phyloP scores from a whole-genome alignment of 2,797 vertebrate genomes.

The Ciconia nigra region DNA sequence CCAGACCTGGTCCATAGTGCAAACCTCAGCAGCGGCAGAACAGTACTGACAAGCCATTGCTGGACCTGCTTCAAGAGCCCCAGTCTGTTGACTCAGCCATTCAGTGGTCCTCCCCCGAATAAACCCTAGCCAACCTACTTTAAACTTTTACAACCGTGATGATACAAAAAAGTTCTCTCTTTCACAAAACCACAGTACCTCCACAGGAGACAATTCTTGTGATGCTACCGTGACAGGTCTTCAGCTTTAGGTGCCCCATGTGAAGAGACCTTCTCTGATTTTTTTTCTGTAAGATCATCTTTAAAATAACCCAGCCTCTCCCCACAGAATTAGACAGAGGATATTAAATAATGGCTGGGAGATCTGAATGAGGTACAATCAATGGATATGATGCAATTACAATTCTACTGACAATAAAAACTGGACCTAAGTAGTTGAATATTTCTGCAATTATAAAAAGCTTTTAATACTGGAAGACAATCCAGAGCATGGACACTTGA shows the following conservation, averaged over 20 bases:
- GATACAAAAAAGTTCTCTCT: not conserved
- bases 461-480: not conserved
- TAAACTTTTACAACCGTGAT: not conserved
- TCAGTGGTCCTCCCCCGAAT: not conserved
- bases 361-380: not conserved
- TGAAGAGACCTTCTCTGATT: not conserved
- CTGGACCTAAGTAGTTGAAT: not conserved
- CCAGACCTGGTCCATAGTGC: not conserved
- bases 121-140: not conserved
- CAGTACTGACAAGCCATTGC: not conserved
- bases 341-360: not conserved
- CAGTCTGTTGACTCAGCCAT: not conserved
- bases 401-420: not conserved
- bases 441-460: not conserved
- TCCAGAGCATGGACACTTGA: not conserved
- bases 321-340: not conserved
- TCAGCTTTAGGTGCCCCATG: not conserved
- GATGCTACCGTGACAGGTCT: fast-evolving
- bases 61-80: not conserved
- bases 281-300: not conserved
- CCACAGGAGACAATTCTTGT: not conserved
- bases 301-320: not conserved
- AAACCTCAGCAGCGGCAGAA: not conserved
- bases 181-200: not conserved
- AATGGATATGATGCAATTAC: not conserved